Evolutionary conservation across 2,888 invertebrate genomes (phyloP), one percentile per base, ranked within the genome.

Genomic region (Heterodera filipjevi): DNA sequence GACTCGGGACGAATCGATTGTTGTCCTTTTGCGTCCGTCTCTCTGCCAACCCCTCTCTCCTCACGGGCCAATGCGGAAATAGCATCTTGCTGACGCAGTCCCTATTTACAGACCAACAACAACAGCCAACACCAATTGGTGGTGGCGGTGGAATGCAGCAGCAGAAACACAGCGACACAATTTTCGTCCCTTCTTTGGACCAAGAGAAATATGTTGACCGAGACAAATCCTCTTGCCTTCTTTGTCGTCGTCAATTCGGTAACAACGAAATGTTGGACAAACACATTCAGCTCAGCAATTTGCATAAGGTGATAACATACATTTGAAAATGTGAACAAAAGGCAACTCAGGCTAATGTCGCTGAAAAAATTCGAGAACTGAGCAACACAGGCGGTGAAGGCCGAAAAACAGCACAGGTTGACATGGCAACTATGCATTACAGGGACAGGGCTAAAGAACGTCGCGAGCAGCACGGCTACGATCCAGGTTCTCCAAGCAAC

Each of bases 371-470:
- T 33, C 59, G 46, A 39, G 79, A 78, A 79, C 30, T 78, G 30
- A 66, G 68, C 8, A 35, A 27, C 33, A 8, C 59, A 6, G 33
- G 68, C 14, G 22, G 3, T 68, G 68, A 10, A 16, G 33, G 66
- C 66, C 32, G 66, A 68, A 35, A 19, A 16, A 22, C 33, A 16
- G 5, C 66, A 30, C 59, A 46, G 19, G 35, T 6, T 22, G 66
- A 66, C 22, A 30, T n/a, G 22, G 10, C 19, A 30, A 44, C 27
- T 8, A 46, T 66, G 35, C 82, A 90, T 85, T 99, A 99, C 90
- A 92, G 98, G 79, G 99, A 99, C 90, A 92, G 99, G 66, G 99
- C 99, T 0, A 96, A 96, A 86, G 99, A 99, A 88, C 92, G 99
- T 53, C 91, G 99, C 74, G 92, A 94, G 87, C 96, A 96, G 89